Evolutionary conservation across 2,797 vertebrate species (phyloP).

Genomic region (Platalea minor): DNA sequence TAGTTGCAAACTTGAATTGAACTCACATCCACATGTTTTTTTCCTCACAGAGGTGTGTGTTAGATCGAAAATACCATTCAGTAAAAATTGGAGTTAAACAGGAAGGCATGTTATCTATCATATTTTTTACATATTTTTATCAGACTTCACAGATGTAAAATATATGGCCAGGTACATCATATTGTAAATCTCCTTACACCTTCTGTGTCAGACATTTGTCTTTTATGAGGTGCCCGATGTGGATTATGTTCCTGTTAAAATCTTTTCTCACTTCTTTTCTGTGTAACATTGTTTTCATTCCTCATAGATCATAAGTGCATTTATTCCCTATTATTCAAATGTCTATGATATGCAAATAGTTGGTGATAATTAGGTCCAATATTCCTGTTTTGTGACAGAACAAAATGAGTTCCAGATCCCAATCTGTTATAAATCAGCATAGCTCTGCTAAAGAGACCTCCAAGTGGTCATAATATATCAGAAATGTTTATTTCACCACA

Average conservation of each 20-base stretch:
- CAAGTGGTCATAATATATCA: not conserved
- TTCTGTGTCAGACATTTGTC: not conserved
- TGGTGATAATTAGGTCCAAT: not conserved
- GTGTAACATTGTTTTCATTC: not conserved
- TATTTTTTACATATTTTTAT: not conserved
- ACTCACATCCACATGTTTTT: not conserved
- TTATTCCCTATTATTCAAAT: not conserved
- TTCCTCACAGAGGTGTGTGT: not conserved
- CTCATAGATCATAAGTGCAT: not conserved
- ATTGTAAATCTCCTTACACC: not conserved
- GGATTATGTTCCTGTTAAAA: not conserved
- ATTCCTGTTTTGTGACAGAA: not conserved
- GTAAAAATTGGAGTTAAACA: not conserved
- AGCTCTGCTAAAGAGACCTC: not conserved
- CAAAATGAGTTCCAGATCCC: not conserved
- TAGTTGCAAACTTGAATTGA: not conserved
- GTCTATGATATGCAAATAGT: not conserved
- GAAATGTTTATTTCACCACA: not conserved
- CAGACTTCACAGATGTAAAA: not conserved
- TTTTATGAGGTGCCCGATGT: not conserved
- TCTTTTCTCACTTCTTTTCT: not conserved
- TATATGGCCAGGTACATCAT: not conserved
- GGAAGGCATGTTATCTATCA: not conserved
- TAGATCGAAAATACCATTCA: not conserved
- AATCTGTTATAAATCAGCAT: not conserved